A percentile compares a stretch with the other conserved stretches of the same genome.
These are phyloP conservation scores for Gallirallus australis DNA, from an alignment of 2,797 vertebrate species.

Conservation along the genomic window DNA sequence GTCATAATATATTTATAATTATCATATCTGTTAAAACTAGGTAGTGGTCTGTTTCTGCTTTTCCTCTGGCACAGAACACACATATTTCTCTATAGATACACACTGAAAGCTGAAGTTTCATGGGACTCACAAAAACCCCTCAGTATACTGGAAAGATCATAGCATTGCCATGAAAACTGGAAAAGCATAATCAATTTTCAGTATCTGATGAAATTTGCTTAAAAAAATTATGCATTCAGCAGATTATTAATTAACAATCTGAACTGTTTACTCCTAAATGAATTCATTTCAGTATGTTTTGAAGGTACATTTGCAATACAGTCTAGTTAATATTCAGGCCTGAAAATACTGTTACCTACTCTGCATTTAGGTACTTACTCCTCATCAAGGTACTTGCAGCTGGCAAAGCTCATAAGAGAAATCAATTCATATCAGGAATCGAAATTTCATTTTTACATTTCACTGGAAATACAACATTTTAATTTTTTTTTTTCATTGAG, in stretches of 20 bases:
- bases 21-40: not conserved
- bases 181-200: not conserved
- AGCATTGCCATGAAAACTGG: not conserved
- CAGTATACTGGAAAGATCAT: not conserved
- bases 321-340: not conserved
- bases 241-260: not conserved
- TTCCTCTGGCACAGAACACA: not conserved
- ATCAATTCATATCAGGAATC: not conserved
- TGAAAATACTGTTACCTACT: not conserved
- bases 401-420: not conserved
- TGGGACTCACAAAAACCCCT: rapidly evolving
- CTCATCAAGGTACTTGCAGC: not conserved
- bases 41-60: not conserved
- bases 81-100: not conserved
- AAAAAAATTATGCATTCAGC: not conserved
- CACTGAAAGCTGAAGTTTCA: not conserved
- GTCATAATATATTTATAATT: not conserved
- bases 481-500: not conserved
- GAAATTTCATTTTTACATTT: not conserved
- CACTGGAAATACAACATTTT: not conserved
- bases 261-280: not conserved
- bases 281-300: not conserved
- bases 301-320: not conserved
- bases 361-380: not conserved
- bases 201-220: not conserved